Evolutionary conservation across 1,140 invertebrate species (phyloP), one percentile per base, ranked within the genome.

Genomic region (Camponotus vicinus): DNA sequence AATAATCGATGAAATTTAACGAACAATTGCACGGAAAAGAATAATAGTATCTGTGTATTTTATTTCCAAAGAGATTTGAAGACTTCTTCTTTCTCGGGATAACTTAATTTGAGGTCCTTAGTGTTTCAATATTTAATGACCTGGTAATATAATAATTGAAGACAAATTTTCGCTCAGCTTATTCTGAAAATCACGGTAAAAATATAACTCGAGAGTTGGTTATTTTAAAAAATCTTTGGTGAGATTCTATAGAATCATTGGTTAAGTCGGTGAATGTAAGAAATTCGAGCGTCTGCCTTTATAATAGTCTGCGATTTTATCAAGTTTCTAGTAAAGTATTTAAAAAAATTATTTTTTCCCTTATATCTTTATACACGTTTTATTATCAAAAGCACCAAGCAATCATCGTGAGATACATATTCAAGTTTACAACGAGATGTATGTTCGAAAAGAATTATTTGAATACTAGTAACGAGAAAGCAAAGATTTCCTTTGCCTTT

Each of bases 401-500:
- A 42, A 79, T 69, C 15, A 13, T 13, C 27, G n/a, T 27, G n/a
- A 27, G 1, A 76, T 52, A 5, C 57, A 32, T 18, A 7, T 21
- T 21, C 59, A 37, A 15, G 21, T 9, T n/a, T 9, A 42, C 32
- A 59, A 11, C 37, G 49, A 45, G 42, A 4, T 34, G 27, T 82
- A 52, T 52, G 42, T 49, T 73, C 34, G 40, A 13, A 71, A 11
- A 21, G 49, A 69, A 45, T 82, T 82, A 83, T 13, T 83, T 40
- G 69, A 61, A 57, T 32, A 32, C 34, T 45, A 27, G 77, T 6
- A 37, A 55, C 49, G 49, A 15, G 18, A 55, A 2, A 59, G 55
- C 40, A 49, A 73, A 75, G 57, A 83, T 83, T 83, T 75, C 79
- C 69, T 63, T 61, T 61, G 32, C 18, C 55, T 73, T 82, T 67